Evolutionary conservation across 2,797 vertebrate genomes (phyloP).

Genomic region (Sorex maritimensis): DNA sequence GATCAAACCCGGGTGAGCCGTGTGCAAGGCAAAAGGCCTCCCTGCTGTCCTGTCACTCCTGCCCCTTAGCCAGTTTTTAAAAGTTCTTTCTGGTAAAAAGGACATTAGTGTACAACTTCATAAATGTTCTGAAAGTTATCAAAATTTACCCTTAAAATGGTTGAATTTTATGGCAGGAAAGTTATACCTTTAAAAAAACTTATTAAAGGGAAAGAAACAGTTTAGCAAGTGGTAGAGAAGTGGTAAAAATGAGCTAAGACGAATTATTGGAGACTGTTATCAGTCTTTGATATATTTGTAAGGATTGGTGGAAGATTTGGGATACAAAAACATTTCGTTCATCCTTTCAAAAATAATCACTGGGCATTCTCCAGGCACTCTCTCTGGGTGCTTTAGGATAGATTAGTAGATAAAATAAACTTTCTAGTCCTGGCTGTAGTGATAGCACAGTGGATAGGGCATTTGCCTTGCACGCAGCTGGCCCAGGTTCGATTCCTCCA

Average conservation of each 20-base stretch:
- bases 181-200: neutral
- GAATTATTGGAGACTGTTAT: neutral
- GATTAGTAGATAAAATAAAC: neutral
- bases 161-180: conserved; percentile 5
- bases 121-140: neutral
- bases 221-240: neutral
- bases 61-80: neutral
- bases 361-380: neutral
- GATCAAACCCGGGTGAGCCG: no score
- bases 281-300: neutral
- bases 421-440: neutral
- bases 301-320: neutral
- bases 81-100: neutral
- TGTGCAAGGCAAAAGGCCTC: no score
- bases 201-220: neutral
- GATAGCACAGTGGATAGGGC: no score
- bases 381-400: neutral
- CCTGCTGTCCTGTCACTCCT: no score
- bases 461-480: no score
- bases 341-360: neutral
- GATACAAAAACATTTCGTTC: neutral
- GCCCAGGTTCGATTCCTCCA: no score
- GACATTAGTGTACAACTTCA: neutral
- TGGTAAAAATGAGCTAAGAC: neutral
- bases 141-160: conserved; percentile 11